phyloP scores from a whole-genome alignment of 1,140 invertebrate genomes.

The Eupeodes corollae region DNA sequence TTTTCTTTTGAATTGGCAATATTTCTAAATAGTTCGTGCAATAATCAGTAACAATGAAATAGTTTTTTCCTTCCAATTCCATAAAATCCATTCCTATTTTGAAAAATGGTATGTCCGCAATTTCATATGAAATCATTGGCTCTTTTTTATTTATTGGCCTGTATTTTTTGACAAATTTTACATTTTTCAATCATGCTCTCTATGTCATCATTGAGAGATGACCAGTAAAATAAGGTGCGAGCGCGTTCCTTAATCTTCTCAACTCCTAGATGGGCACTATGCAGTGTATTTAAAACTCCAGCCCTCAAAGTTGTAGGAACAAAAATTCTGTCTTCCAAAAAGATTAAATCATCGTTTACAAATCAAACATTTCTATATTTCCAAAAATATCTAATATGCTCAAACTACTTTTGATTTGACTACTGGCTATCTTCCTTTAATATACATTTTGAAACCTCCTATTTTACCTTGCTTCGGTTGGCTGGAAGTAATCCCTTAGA shows the following conservation, averaged over 20 bases:
- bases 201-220: background rate
- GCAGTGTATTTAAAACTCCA: background rate
- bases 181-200: background rate
- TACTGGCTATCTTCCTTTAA: too few relatives aligned
- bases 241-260: conserved; percentile 2
- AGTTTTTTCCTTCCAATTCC: conserved; percentile 3
- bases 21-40: conserved; percentile 27
- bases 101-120: background rate
- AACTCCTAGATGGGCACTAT: conserved; percentile 1
- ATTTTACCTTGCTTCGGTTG: too few relatives aligned
- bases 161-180: background rate
- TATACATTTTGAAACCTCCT: too few relatives aligned
- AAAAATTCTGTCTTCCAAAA: conserved; percentile 4
- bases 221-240: background rate
- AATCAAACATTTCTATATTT: conserved; percentile 3
- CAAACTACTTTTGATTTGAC: too few relatives aligned
- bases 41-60: conserved; percentile 23
- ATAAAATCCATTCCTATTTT: background rate
- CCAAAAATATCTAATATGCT: conserved; percentile 1
- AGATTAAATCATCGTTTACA: conserved; percentile 5
- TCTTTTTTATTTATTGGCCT: too few relatives aligned
- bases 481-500: too few relatives aligned
- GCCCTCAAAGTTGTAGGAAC: background rate
- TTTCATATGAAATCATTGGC: too few relatives aligned
- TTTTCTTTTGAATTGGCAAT: conserved; percentile 14